Conservation (phyloP, 2,888 invertebrate genomes). For the Amiota communis region DNA sequence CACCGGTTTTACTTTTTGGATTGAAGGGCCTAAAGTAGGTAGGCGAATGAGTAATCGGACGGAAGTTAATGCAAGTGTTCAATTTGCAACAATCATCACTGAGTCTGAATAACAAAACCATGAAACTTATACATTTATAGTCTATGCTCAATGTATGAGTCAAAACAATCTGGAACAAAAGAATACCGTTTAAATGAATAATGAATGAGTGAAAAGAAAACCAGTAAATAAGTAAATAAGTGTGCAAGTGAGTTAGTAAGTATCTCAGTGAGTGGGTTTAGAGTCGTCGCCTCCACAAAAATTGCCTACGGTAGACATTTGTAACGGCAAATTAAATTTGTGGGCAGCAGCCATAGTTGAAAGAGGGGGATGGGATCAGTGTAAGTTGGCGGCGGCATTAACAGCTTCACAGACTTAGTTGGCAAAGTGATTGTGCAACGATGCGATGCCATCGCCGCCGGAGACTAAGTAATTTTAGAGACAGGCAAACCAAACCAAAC, state of each 20-base stretch:
- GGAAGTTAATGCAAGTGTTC: conserved; percentile 12
- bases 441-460: conserved; percentile 49
- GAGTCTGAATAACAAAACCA: conserved; percentile 12
- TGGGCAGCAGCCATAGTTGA: conserved; percentile 31
- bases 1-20: too few species aligned
- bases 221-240: background rate
- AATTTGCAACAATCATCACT: background rate
- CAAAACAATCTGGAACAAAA: background rate
- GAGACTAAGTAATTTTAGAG: conserved; percentile 27
- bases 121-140: background rate
- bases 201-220: conserved; percentile 6
- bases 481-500: background rate
- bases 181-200: conserved; percentile 20
- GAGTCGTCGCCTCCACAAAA: background rate
- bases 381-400: background rate
- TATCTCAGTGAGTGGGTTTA: background rate
- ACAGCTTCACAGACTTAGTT: background rate
- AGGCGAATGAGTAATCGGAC: background rate
- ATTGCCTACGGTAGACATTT: conserved; percentile 47
- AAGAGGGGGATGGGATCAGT: background rate
- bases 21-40: background rate
- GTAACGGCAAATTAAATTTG: conserved; percentile 56
- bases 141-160: background rate
- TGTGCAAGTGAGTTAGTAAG: conserved; percentile 6
- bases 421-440: conserved; percentile 48